Evolutionary conservation across 2,888 invertebrate genomes (phyloP), one percentile per base, ranked within the genome.

Genomic region (Galeruca laticollis): DNA sequence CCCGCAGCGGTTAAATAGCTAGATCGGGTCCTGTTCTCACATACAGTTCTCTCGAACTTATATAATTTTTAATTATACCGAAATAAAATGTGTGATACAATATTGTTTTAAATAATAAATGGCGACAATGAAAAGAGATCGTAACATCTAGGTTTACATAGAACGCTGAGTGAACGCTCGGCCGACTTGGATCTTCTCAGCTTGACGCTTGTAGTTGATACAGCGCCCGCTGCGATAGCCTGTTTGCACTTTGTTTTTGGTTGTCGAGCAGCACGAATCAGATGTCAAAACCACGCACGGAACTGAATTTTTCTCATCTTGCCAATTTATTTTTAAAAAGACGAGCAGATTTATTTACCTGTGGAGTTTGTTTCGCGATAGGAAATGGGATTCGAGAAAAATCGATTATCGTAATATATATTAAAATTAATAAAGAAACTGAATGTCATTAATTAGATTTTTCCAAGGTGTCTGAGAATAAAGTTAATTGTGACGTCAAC

Each of bases 171-270:
- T 69, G 21, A 31, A 49, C 56, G 26, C 37, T 71, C 62, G 59
- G 75, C 72, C 79, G 72, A 74, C 74, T 76, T 73, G 69, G 73
- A 71, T 72, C 62, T 66, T 73, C 80, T 13, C 80, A 75, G 77
- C 79, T 76, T 78, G 80, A 74, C 52, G 65, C 80, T 78, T 80
- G 80, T 80, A 79, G 77, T 78, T 78, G 75, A 76, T 77, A 77
- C 74, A 69, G 69, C 66, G 68, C 79, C 78, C 75, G 79, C 79
- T 77, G 79, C 20, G 79, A 72, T 70, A 72, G 72, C 73, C 76
- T 78, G 79, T 79, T 79, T 77, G 73, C 79, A 79, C 79, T 78
- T 78, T 78, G 76, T 75, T 73, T 75, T 69, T 68, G 71, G 60
- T 43, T 51, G 73, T 69, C 26, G 57, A 62, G 59, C 43, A 63